Base-by-base conservation (phyloP, 2,113 vertebrate genomes). In the Phyllostomus discolor region DNA sequence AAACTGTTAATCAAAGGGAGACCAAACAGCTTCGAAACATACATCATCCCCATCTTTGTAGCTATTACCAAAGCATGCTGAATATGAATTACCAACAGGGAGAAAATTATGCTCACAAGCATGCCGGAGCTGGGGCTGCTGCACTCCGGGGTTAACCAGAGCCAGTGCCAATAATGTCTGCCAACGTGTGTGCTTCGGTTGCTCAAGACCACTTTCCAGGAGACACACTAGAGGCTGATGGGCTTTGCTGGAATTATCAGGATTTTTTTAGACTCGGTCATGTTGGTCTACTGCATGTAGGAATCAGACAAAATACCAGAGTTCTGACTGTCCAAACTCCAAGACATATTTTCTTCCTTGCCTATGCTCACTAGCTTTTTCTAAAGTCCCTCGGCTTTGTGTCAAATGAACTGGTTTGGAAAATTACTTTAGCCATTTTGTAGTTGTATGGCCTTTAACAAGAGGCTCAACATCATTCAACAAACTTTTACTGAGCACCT, bases 71-170 rank as follows among this genome's bases (percentile, higher is more conserved):
- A 50, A 83, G n/a, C 22, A 88, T 73, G 81, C 69, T 62, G 35
- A 84, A 43, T 54, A 66, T 59, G 43, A 70, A 50, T 92, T 79
- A 66, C 70, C 46, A 90, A 86, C 15, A 48, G 16, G n/a, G 80
- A 93, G 66, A 92, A 93, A 81, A 84, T 67, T 35, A 87, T 19
- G 43, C 16, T 72, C 78, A 41, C 50, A 95, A 80, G 52, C 33
- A 67, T 91, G 48, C 86, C 78, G 80, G 62, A 62, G 92, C 96
- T 48, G 31, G 66, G 57, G 62, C n/a, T 88, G 54, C 15, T 66
- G 78, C 88, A 50, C 70, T 94, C 95, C 82, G 86, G 54, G 93
- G 80, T 94, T 81, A 94, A 72, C 15, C 41, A 88, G 92, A 52
- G 33, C 9, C 17, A 88, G 48, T 90, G 57, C 10, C 66, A 46